A percentile compares a stretch with the other conserved stretches of the same genome.
Evolutionary conservation across 2,113 vertebrate genomes (phyloP).

Genomic region (Willisornis vidua): DNA sequence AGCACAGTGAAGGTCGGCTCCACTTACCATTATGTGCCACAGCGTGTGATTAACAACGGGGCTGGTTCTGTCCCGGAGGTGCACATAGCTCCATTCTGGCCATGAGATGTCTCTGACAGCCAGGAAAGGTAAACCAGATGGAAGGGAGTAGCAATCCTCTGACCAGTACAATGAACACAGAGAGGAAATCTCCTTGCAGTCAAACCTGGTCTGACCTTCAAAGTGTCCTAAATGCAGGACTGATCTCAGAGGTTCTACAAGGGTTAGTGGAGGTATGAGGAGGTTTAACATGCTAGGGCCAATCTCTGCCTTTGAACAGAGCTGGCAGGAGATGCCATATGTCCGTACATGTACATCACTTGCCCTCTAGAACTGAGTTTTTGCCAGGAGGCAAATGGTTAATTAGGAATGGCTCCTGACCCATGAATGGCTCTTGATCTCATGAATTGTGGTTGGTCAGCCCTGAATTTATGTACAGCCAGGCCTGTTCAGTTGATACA

Average conservation of each 20-base stretch:
- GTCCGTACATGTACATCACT: not conserved
- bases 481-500: not conserved
- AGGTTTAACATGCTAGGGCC: not conserved
- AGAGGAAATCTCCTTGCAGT: not conserved
- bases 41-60: not conserved
- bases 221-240: not conserved
- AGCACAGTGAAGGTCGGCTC: not conserved
- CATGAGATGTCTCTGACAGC: not conserved
- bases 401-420: not conserved
- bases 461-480: too few relatives aligned
- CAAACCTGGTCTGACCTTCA: not conserved
- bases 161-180: not conserved
- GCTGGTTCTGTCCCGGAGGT: not conserved
- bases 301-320: not conserved
- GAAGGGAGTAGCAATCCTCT: not conserved
- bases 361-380: not conserved
- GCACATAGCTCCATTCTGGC: not conserved
- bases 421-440: not conserved
- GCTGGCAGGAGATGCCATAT: not conserved
- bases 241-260: not conserved
- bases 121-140: not conserved
- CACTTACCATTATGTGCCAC: not conserved
- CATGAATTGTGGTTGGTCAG: accelerated
- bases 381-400: not conserved
- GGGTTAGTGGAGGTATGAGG: not conserved